phyloP scores from a whole-genome alignment of 2,888 invertebrate species.

The Thymelicus lineola region DNA sequence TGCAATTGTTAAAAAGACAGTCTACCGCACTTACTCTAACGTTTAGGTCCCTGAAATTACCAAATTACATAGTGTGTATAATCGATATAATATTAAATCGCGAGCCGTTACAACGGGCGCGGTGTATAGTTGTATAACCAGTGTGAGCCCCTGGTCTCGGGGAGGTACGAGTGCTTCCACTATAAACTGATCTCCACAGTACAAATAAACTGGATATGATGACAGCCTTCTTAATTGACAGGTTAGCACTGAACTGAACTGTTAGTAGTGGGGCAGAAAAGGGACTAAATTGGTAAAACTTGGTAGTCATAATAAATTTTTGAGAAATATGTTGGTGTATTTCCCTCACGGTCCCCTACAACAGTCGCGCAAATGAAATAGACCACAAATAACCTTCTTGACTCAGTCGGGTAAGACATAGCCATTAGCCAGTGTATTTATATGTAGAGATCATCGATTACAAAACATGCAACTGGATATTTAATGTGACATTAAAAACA shows the following conservation, averaged over 20 bases:
- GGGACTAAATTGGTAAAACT: too few relatives aligned
- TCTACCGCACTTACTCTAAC: conserved; percentile 49
- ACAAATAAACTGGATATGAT: neutral
- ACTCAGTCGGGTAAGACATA: too few relatives aligned
- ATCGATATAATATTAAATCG: conserved; percentile 8
- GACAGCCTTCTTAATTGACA: neutral
- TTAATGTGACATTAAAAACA: conserved; percentile 47
- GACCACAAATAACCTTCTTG: too few relatives aligned
- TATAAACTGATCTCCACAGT: neutral
- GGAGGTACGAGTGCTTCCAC: conserved; percentile 29
- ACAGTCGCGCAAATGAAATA: too few relatives aligned
- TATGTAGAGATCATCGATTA: conserved; percentile 27
- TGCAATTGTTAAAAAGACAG: conserved; percentile 45
- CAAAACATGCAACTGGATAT: conserved; percentile 43
- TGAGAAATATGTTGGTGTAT: too few relatives aligned
- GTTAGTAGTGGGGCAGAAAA: too few relatives aligned
- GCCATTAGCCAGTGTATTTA: too few relatives aligned
- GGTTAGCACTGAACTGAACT: too few relatives aligned
- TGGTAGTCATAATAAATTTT: too few relatives aligned
- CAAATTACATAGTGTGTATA: conserved; percentile 26
- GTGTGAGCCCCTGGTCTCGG: conserved; percentile 38
- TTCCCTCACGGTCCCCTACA: too few relatives aligned
- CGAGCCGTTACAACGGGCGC: conserved; percentile 19
- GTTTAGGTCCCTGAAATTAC: conserved; percentile 50
- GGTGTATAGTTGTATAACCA: conserved; percentile 43